A percentile compares a stretch with the other conserved stretches of the same genome.
These are phyloP conservation scores for Asarcornis scutulata DNA, from an alignment of 2,113 vertebrate genomes.

Conservation along the genomic window DNA sequence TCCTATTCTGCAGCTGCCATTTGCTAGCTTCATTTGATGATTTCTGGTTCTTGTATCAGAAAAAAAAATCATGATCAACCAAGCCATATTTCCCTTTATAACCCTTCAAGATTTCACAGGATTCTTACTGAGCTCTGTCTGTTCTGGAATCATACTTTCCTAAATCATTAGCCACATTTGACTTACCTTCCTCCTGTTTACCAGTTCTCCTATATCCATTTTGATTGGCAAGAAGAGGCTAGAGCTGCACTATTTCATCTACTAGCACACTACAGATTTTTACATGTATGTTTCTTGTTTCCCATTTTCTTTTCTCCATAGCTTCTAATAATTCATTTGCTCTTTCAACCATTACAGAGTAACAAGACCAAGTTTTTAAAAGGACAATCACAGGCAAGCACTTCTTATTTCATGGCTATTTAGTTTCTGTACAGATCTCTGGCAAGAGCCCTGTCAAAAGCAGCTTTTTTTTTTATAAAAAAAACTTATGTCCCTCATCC, in stretches of 20 bases:
- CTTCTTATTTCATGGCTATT: background rate
- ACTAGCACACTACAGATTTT: background rate
- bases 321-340: background rate
- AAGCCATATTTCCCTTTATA: background rate
- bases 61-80: background rate
- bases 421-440: background rate
- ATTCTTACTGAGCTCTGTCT: background rate
- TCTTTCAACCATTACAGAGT: background rate
- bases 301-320: background rate
- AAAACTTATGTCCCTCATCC: background rate
- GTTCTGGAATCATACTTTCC: background rate
- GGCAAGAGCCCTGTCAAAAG: background rate
- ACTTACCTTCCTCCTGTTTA: background rate
- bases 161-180: background rate
- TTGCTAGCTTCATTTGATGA: background rate
- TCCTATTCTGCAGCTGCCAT: background rate
- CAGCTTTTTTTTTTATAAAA: background rate
- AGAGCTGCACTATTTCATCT: background rate
- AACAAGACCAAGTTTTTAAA: background rate
- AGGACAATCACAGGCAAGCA: background rate
- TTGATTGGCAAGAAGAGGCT: background rate
- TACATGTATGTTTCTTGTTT: background rate
- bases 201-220: background rate
- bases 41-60: background rate
- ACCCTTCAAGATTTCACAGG: background rate